Evolutionary conservation across 2,888 invertebrate species (phyloP), one percentile per base, ranked within the genome.

Genomic region (Scrobipalpa costella): DNA sequence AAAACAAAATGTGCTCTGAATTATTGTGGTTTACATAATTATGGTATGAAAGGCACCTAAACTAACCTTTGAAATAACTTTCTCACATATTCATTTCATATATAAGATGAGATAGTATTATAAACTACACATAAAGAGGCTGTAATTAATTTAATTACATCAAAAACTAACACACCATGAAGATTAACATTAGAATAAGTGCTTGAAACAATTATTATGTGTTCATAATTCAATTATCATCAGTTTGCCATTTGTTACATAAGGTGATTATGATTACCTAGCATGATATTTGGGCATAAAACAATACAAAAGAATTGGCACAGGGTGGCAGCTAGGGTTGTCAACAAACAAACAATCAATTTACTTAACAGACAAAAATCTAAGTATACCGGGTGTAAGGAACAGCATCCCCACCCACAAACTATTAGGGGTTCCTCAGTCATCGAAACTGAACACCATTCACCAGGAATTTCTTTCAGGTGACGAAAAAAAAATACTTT

Each of bases 211-310:
- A 55, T 55, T 38, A 57, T 38, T 15, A 57, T 57, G 19, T 17
- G 19, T 36, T 57, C 17, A 36, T 19, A 19, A 19, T 17, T 19
- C 57, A 57, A 57, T 38, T 9, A 27, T 44, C 62, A 52, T 57
- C 47, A 49, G 33, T 61, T 61, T 61, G 57, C 17, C 57, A 36
- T 61, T 44, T 21, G 17, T 19, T 63, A 36, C 52, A 27, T 57
- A 40, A 61, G 34, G 38, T 44, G 62, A 34, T 40, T 57, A 65
- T 57, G 62, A 34, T 40, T 57, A 65, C 65, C 65, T 59, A 64
- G 67, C 66, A 38, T 57, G 57, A 57, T 57, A 38, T 38, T 57
- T 38, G 38, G 57, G 57, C 15, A 15, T 34, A 34, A 57, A 36
- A 36, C 57, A 57, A 57, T 13, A 36, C 17, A 57, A 34, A 21